These are phyloP conservation scores for Hydroisotoma schaefferi DNA, from an alignment of 2,888 invertebrate genomes.

Conservation along the genomic window DNA sequence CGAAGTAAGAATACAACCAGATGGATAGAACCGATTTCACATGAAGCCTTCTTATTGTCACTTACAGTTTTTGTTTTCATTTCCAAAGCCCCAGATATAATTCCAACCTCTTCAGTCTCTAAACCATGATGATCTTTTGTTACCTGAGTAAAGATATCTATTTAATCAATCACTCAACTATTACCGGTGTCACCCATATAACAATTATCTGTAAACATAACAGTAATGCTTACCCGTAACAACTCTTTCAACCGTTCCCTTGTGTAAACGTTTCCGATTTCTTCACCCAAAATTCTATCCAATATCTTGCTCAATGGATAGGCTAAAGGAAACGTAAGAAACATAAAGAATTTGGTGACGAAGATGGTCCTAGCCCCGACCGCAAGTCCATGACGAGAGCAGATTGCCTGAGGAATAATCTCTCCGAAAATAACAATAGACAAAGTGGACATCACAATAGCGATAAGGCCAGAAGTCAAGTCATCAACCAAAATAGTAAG, in stretches of 20 bases:
- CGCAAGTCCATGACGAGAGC: conserved; percentile 90
- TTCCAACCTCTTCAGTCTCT: conserved; percentile 91
- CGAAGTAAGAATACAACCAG: neutral
- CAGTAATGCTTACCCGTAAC: conserved; percentile 64
- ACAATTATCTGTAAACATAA: too few relatives aligned
- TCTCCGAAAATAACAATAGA: conserved; percentile 95
- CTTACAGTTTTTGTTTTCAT: conserved; percentile 85
- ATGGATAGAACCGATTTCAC: too few relatives aligned
- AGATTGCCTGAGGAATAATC: conserved; percentile 81
- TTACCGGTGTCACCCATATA: neutral
- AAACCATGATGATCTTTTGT: conserved; percentile 84
- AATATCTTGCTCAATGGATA: conserved; percentile 86
- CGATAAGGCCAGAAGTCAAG: conserved; percentile 84
- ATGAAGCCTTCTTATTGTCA: too few relatives aligned
- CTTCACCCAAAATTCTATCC: conserved; percentile 87
- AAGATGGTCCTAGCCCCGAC: conserved; percentile 92
- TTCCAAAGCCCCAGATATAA: conserved; percentile 94
- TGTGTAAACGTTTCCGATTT: conserved; percentile 95
- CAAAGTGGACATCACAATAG: conserved; percentile 65
- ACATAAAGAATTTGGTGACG: conserved; percentile 91
- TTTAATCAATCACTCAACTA: neutral
- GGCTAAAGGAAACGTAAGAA: conserved; percentile 84
- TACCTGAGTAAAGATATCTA: conserved; percentile 57
- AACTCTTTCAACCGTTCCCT: conserved; percentile 92
- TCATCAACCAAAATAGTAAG: conserved; percentile 95